Conservation (phyloP, 2,888 invertebrate species). For the Anthrax anthrax region DNA sequence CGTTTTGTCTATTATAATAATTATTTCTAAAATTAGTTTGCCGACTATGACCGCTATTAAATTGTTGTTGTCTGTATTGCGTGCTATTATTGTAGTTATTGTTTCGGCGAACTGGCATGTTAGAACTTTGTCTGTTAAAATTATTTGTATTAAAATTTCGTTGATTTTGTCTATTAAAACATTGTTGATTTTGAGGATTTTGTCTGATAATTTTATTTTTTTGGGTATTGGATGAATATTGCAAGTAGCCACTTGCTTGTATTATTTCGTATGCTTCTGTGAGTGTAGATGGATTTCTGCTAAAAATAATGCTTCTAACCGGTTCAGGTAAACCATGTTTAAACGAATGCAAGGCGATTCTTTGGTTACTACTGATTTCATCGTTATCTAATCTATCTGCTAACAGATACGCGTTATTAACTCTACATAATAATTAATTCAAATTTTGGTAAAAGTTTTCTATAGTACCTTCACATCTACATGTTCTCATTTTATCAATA, state of each 20-base stretch:
- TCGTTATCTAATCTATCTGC: neutral
- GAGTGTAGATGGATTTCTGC: neutral
- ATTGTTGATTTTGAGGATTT: too few species aligned
- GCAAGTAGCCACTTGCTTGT: neutral
- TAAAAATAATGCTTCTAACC: neutral
- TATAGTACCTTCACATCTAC: neutral
- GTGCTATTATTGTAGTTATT: too few species aligned
- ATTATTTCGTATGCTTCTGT: neutral
- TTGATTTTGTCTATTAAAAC: too few species aligned
- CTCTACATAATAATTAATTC: neutral
- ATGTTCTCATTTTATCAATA: neutral
- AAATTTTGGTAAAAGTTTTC: neutral
- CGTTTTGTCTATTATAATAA: too few species aligned
- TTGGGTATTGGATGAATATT: neutral
- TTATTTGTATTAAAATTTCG: neutral
- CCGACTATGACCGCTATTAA: too few species aligned
- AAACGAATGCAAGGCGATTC: conserved; percentile 1
- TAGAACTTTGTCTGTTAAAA: neutral
- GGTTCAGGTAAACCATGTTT: neutral
- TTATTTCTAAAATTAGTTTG: too few species aligned
- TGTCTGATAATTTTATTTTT: too few species aligned
- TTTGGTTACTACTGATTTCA: neutral
- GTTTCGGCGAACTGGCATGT: too few species aligned
- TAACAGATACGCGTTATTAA: neutral
- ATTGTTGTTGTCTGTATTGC: too few species aligned